Evolutionary conservation across 2,888 invertebrate genomes (phyloP).

Genomic region (Eulithis prunata): DNA sequence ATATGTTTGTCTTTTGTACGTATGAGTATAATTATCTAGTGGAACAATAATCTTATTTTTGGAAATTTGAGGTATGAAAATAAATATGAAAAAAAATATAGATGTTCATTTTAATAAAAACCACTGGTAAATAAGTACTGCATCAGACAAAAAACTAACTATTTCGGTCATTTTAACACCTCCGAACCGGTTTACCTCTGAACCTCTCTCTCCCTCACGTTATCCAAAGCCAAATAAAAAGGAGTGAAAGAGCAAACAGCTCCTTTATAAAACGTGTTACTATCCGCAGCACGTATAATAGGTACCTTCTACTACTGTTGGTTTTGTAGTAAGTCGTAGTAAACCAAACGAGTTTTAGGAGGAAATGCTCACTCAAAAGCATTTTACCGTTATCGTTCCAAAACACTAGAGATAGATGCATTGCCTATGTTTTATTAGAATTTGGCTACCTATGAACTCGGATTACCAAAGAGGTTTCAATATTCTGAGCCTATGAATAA

Average conservation of each 20-base stretch:
- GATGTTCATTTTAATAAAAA: no score
- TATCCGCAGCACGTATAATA: constrained; percentile 18
- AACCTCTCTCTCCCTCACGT: constrained; percentile 49
- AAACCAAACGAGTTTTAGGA: constrained; percentile 74
- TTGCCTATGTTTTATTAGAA: no score
- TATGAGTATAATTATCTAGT: no score
- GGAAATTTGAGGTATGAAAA: no score
- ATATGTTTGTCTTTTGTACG: no score
- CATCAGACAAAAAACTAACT: no score
- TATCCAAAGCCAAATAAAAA: constrained; percentile 34
- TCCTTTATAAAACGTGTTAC: constrained; percentile 27
- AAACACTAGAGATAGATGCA: neutral
- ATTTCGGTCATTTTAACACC: constrained; percentile 45
- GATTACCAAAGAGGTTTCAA: no score
- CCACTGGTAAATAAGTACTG: no score
- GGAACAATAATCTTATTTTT: no score
- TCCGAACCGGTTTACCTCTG: constrained; percentile 58
- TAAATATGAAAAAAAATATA: no score
- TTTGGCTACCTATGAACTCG: no score
- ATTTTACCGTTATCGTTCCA: constrained; percentile 67
- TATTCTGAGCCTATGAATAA: no score
- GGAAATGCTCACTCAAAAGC: constrained; percentile 71
- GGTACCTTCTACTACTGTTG: constrained; percentile 44
- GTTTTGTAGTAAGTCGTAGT: constrained; percentile 78
- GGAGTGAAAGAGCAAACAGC: constrained; percentile 31